Evolutionary conservation across 2,797 vertebrate genomes (phyloP), one percentile per base, ranked within the genome.

Genomic region (Myotis vivesi): DNA sequence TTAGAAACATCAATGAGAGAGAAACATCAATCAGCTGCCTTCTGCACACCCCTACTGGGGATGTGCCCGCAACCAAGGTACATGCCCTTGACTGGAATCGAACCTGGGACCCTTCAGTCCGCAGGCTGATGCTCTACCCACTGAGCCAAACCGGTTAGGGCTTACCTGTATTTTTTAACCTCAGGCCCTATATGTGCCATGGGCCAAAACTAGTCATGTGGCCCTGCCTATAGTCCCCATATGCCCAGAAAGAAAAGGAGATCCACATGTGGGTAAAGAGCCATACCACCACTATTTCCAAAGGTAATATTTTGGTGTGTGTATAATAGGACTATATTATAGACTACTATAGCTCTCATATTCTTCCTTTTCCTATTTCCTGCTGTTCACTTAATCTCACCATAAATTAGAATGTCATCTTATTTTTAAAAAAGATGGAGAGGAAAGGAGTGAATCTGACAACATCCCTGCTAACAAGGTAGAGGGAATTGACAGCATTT

Each of bases 341-440:
- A 62, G 8, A 33, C 11, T 46, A 28, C 51, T 30, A 20, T 71
- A 80, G 41, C 76, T 15, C 36, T 53, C 7, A 19, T 41, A 12
- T 46, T 87, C 75, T 86, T 53, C 28, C 38, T 68, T 89, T 75
- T 57, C 5, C 0, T 72, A 53, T 68, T 76, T 53, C 15, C 44
- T 81, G 16, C 51, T 83, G 6, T 30, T 87, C 22, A 53, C 71
- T 95, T 76, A 72, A 49, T 81, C 10, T 17, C 8, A 38, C 5
- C 69, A 49, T 62, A 79, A 86, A 36, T 59, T 75, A 79, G 23
- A 22, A 53, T 75, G 30, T 12, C 13, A 44, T 91, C 11, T 64
- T 79, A 86, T 87, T 91, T 93, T 80, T 79, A 91, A 91, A 19
- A 87, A 16, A 38, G 11, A 25, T 55, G 16, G 71, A 91, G 79